Evolutionary conservation across 2,888 invertebrate species (phyloP).

Genomic region (Ophraella communa): DNA sequence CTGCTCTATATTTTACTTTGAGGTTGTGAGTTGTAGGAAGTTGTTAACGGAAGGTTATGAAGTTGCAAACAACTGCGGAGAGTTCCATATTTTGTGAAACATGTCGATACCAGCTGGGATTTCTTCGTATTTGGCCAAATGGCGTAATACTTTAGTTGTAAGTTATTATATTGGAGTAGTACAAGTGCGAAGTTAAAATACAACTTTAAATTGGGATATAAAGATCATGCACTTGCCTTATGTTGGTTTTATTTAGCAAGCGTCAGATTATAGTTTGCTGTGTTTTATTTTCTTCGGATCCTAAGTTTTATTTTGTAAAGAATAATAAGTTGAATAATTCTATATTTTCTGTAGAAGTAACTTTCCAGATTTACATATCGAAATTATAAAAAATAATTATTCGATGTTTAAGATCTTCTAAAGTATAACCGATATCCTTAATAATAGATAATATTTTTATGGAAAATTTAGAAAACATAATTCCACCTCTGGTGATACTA

Average conservation of each 20-base stretch:
- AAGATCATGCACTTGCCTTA: background rate
- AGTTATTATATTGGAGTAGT: slow-evolving; percentile 9
- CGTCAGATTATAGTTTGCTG: too few relatives aligned
- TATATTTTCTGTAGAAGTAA: too few relatives aligned
- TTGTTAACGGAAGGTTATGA: slow-evolving; percentile 33
- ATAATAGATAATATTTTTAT: too few relatives aligned
- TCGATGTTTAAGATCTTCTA: too few relatives aligned
- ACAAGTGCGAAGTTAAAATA: background rate
- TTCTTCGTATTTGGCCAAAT: slow-evolving; percentile 4
- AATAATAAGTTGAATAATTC: too few relatives aligned
- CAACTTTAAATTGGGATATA: background rate
- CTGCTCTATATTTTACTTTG: slow-evolving; percentile 30
- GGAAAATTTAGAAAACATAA: too few relatives aligned
- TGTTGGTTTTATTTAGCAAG: background rate
- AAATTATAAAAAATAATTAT: too few relatives aligned
- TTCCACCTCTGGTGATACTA: too few relatives aligned
- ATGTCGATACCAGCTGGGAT: slow-evolving; percentile 36
- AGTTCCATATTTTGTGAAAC: slow-evolving; percentile 35
- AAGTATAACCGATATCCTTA: too few relatives aligned
- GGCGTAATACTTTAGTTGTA: slow-evolving; percentile 3
- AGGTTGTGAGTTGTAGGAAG: slow-evolving; percentile 24
- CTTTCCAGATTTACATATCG: too few relatives aligned
- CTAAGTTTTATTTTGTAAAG: too few relatives aligned
- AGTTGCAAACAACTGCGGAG: slow-evolving; percentile 36
- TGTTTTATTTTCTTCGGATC: too few relatives aligned